Evolutionary conservation across 1,140 invertebrate genomes (phyloP), one percentile per base, ranked within the genome.

Genomic region (Octopus sinensis): DNA sequence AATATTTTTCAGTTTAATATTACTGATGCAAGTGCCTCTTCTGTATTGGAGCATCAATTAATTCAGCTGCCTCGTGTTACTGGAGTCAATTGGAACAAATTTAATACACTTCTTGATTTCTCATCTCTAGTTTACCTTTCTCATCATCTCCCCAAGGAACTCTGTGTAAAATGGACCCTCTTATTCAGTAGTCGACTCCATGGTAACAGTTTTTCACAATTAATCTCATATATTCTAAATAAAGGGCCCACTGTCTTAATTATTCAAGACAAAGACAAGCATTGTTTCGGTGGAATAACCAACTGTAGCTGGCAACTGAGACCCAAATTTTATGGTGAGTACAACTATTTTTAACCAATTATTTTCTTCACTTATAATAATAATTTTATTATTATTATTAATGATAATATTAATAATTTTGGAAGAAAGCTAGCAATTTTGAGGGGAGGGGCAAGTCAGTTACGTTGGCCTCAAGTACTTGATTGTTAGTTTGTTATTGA

Each of bases 271-370:
- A 93, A 92, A 77, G 93, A 94, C 85, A 95, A 95, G n/a, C 93
- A 95, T 87, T 93, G 96, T 5, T 97, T 98, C 91, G 96, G 96
- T 12, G 96, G 95, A 56, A 97, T 95, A 92, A 95, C 95, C 0
- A 93, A 95, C 0, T 92, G 93, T 54, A 93, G 93, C 81, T 97
- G 96, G 96, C 87, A 91, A 4, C 84, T 94, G 4, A 92, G 93
- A 68, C 93, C 95, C 9, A 94, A 94, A 84, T 96, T 94, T 88
- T 92, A 91, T 84, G 93, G 93, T 91, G 82, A 83, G 84, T 81
- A 10, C 30, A 10, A 51, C 13, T 54, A 23, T 76, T 43, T 43
- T 43, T 43, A 43, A 43, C 30, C 30, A 43, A 43, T 43, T 43
- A 43, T 43, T 43, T 43, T 43, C 30, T 43, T 43, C 30, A 43